Base-by-base conservation (phyloP, 1,140 invertebrate species). In the Pseudomyrmex dendroicus region DNA sequence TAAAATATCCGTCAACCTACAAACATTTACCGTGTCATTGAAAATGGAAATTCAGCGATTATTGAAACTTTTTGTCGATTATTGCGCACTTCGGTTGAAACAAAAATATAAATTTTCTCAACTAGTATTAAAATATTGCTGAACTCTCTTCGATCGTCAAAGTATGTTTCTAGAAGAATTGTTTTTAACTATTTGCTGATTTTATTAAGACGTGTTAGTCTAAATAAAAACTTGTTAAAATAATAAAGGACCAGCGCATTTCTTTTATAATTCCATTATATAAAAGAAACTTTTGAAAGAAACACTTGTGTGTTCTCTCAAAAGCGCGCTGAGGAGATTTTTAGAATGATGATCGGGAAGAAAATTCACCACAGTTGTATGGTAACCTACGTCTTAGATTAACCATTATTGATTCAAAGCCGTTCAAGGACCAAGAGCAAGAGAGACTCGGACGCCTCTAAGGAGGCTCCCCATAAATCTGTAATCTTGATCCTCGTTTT, bases 341-440 rank as follows among this genome's bases (percentile, higher is more conserved):
- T 17, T 70, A 80, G 70, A 15, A 73, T 73, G 84, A 73, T 56
- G 54, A 83, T 54, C 62, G 74, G 50, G 10, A 20, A n/a, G 62
- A 20, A n/a, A 50, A 84, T 86, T 86, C 68, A 73, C 80, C 67
- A n/a, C 86, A 84, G 82, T 72, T 62, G 82, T 73, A 87, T 84
- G 86, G 57, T 62, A 82, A 54, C 62, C 57, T 68, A 72, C 57
- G 68, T 13, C 50, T 54, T 25, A 44, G 67, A 20, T 72, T 72
- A 59, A 70, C 44, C 59, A 61, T 82, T 64, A 82, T 68, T 73
- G 85, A 85, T 70, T 54, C 59, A 56, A 68, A 68, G 56, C 15
- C 61, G 62, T 48, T 64, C 59, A 77, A 62, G 48, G 52, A 70
- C n/a, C n/a, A 48, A 35, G 67, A 74, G 54, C 20, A 35, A 35